Evolutionary conservation across 2,113 vertebrate species (phyloP).

Genomic region (Leptosomus discolor): DNA sequence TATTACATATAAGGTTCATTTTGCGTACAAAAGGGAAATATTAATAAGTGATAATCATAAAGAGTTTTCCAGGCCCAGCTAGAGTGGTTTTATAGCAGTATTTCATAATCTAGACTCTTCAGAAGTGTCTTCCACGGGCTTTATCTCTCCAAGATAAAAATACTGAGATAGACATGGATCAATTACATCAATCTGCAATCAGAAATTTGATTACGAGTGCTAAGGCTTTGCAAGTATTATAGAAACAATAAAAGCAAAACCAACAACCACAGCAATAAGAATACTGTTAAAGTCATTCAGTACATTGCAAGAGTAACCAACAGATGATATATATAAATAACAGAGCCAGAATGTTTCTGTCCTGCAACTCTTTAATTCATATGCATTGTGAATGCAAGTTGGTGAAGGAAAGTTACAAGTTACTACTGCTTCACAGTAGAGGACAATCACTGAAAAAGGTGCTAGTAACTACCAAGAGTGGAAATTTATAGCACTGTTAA

Average conservation of each 20-base stretch:
- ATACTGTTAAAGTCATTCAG: not conserved
- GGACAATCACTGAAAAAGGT: not conserved
- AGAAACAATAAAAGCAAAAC: not conserved
- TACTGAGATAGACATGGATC: not conserved
- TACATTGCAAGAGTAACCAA: not conserved
- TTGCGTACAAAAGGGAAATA: not conserved
- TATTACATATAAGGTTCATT: not conserved
- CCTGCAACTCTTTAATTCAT: not conserved
- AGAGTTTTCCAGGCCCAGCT: not conserved
- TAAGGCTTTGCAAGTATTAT: not conserved
- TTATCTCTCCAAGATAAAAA: not conserved
- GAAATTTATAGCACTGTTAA: not conserved
- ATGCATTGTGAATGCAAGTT: rapidly evolving
- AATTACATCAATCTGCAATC: not conserved
- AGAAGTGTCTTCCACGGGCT: not conserved
- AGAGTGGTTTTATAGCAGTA: not conserved
- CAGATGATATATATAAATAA: not conserved
- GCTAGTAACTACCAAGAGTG: not conserved
- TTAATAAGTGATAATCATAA: not conserved
- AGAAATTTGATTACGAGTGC: not conserved
- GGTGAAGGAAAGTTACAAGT: not conserved
- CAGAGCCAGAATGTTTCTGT: not conserved
- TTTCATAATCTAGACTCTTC: not conserved
- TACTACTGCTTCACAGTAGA: not conserved
- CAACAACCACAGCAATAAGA: not conserved